Percentiles rank a stretch among this genome's conserved stretches.
phyloP scores from a whole-genome alignment of 2,888 invertebrate species.

The Rhingia rostrata region DNA sequence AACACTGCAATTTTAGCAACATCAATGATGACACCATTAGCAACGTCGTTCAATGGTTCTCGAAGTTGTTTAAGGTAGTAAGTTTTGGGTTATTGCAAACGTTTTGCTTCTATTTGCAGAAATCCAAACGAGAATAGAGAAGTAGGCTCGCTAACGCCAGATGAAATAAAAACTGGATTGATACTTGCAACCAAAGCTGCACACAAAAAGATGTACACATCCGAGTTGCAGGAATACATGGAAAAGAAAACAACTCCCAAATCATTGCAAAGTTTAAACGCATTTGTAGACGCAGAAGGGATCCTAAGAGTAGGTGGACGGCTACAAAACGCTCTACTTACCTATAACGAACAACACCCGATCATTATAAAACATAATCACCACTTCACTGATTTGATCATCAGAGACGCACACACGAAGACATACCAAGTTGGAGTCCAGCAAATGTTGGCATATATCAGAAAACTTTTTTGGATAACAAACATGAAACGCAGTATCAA shows the following conservation, averaged over 20 bases:
- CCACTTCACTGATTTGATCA: background rate
- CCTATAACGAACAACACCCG: constrained; percentile 1
- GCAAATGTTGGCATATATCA: background rate
- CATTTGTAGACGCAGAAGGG: background rate
- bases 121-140: background rate
- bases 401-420: background rate
- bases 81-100: background rate
- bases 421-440: background rate
- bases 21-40: background rate
- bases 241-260: no score
- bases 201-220: background rate
- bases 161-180: background rate
- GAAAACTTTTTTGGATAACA: background rate
- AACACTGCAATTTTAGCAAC: background rate
- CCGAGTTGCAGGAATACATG: constrained; percentile 23
- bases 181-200: background rate
- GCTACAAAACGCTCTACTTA: background rate
- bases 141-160: background rate
- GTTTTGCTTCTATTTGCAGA: constrained; percentile 5
- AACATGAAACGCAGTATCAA: background rate
- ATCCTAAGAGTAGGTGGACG: background rate
- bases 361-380: background rate
- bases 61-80: background rate
- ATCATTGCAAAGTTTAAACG: background rate
- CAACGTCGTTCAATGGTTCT: background rate